Conservation (phyloP, 2,113 vertebrate species). For the Leucoraja erinaceus region DNA sequence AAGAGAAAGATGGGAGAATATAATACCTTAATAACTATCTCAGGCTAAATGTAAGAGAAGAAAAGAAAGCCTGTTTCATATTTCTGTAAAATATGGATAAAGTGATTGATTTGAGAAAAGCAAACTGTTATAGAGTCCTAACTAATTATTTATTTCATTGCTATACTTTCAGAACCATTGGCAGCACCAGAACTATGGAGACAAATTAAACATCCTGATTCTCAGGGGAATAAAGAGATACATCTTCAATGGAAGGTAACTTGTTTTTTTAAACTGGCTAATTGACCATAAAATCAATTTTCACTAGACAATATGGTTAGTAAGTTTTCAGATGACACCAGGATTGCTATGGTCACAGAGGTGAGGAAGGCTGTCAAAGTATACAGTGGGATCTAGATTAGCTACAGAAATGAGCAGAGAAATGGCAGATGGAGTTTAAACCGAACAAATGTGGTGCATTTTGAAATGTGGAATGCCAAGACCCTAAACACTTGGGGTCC, state of each 20-base stretch:
- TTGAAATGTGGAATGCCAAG: too few relatives aligned
- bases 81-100: neutral
- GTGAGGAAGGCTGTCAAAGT: too few relatives aligned
- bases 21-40: neutral
- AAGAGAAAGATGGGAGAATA: neutral
- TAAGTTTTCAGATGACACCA: too few relatives aligned
- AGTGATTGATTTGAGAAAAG: neutral
- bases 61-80: neutral
- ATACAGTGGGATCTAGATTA: too few relatives aligned
- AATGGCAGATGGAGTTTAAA: too few relatives aligned
- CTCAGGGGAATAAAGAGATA: slow-evolving; percentile 46
- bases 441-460: too few relatives aligned
- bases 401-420: too few relatives aligned
- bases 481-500: too few relatives aligned
- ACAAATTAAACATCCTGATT: slow-evolving; percentile 46
- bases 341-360: too few relatives aligned
- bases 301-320: too few relatives aligned
- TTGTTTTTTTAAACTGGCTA: neutral
- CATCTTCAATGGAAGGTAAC: slow-evolving; percentile 61
- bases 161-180: slow-evolving; percentile 45
- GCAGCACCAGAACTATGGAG: slow-evolving; percentile 59
- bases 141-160: slow-evolving; percentile 39
- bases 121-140: neutral
- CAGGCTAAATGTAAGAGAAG: neutral
- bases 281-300: neutral